Base-by-base conservation (phyloP, 2,797 vertebrate genomes). In the Acipenser ruthenus region DNA sequence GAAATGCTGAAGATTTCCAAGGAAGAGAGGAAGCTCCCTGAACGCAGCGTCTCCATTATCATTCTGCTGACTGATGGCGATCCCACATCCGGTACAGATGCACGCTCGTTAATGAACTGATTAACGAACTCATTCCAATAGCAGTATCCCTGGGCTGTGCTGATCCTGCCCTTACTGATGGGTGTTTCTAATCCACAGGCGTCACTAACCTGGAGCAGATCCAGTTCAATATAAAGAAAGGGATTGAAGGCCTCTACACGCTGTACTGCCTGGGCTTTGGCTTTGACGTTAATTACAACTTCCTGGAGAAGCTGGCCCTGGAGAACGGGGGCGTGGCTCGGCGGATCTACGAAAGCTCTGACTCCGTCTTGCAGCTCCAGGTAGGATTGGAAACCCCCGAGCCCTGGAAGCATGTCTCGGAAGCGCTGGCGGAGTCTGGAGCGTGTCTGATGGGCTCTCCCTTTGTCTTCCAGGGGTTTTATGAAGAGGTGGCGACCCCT, bases 201-300 rank as follows among this genome's bases (percentile, higher is more conserved):
- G 89, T 69, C 67, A 93, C 66, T 12, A 74, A 89, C 69, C 76
- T 69, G 1, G 55, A 51, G 8, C 10, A 0, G 1, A 97, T 98
- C 70, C 88, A 91, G 67, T 70, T 79, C 60, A 94, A 93, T 0
- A 69, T 93, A 56, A 84, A 72, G 75, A 3, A 70, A 11, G 89
- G 86, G 15, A 79, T 96, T 51, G 60, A 66, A 0, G 83, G 73
- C 11, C 87, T 74, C 72, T 93, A 90, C 7, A 87, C 87, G 7
- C 85, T 98, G 49, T 97, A 94, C 79, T 96, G 93, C 75, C 89
- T 98, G 64, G 95, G 95, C 58, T 97, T 97, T 0, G 95, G 95
- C 65, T 93, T 90, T 61, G 90, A 96, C 48, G 93, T 98, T 37
- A 89, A 91, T 70, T 97, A 91, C 60, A 78, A 86, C 62, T 96